Conservation (phyloP, 2,888 invertebrate genomes). For the Meloe dianella region DNA sequence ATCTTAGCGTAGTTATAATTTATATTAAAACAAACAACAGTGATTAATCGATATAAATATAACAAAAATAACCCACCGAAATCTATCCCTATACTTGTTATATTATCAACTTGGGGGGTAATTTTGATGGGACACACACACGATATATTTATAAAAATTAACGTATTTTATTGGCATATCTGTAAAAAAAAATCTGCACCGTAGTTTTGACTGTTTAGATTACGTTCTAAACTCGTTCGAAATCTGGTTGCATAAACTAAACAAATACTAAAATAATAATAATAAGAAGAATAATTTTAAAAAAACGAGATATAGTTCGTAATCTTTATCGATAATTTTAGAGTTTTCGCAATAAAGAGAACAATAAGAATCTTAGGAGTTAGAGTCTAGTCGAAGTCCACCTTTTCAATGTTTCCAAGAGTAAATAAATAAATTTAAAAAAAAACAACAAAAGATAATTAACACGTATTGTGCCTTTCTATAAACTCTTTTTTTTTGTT, state of each 20-base stretch:
- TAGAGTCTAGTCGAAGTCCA: neutral
- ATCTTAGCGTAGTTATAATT: neutral
- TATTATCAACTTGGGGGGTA: no score
- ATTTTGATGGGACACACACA: neutral
- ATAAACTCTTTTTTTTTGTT: no score
- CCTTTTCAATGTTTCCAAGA: constrained; percentile 7
- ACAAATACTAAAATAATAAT: no score
- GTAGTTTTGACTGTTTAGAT: neutral
- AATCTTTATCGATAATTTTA: neutral
- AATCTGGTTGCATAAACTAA: neutral
- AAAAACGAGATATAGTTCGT: neutral
- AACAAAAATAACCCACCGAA: neutral
- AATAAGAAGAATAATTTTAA: no score
- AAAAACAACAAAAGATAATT: constrained; percentile 2
- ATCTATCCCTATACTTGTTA: no score
- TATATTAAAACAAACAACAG: neutral
- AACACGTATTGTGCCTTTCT: constrained; percentile 39
- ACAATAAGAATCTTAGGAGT: neutral
- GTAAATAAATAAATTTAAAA: neutral
- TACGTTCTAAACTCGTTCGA: neutral
- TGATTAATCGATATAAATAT: neutral
- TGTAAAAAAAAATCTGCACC: neutral
- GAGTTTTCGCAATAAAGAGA: neutral
- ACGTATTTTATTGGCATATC: neutral
- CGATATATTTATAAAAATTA: neutral